Conservation (phyloP, 2,888 invertebrate genomes). For the Spisula subtruncata region DNA sequence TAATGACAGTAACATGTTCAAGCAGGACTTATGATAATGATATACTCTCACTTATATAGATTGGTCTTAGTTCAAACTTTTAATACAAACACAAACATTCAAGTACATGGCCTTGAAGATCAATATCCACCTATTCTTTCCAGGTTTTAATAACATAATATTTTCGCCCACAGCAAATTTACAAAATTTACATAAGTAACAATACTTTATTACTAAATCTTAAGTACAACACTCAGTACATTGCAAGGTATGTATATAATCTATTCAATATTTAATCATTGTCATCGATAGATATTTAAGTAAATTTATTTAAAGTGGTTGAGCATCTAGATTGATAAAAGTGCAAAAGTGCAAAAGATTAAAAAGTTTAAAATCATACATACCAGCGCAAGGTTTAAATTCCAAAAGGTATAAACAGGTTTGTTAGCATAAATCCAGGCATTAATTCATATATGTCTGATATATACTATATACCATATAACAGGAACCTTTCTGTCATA, state of each 20-base stretch:
- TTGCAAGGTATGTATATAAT: neutral
- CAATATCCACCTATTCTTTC: neutral
- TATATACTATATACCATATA: neutral
- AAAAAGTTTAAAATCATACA: neutral
- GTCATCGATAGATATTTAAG: neutral
- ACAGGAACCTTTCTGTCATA: neutral
- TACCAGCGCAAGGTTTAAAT: neutral
- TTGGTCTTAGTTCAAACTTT: neutral
- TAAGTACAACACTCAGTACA: neutral
- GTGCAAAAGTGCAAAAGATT: neutral
- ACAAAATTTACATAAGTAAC: neutral
- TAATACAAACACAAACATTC: neutral
- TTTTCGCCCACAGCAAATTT: neutral
- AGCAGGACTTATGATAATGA: neutral
- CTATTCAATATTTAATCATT: neutral
- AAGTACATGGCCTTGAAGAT: neutral
- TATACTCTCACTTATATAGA: neutral
- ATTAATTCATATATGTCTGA: neutral
- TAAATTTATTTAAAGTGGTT: neutral
- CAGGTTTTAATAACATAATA: constrained; percentile 11
- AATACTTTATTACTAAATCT: neutral
- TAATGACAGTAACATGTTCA: neutral
- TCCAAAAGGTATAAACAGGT: neutral
- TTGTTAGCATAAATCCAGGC: neutral
- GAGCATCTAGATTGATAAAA: neutral